These are phyloP conservation scores for Listronotus bonariensis DNA, from an alignment of 1,140 invertebrate genomes.

Conservation along the genomic window DNA sequence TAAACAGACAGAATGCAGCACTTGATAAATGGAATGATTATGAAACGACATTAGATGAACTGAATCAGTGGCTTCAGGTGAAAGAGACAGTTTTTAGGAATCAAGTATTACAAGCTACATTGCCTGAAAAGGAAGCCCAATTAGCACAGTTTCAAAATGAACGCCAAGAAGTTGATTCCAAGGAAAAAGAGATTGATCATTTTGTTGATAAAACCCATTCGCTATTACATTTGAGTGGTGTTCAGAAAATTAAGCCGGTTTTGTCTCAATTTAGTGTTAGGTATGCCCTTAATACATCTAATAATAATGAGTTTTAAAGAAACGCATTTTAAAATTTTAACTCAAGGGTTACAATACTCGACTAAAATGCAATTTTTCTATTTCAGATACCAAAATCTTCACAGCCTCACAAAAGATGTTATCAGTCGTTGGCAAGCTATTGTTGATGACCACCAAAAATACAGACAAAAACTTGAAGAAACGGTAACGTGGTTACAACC, in stretches of 20 bases:
- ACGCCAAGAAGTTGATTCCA: constrained; percentile 73
- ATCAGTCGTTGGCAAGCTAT: constrained; percentile 85
- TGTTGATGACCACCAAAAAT: constrained; percentile 82
- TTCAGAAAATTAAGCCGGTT: constrained; percentile 84
- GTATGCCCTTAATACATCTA: constrained; percentile 12
- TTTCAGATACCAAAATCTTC: constrained; percentile 76
- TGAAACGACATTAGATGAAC: constrained; percentile 76
- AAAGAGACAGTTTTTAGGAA: constrained; percentile 84
- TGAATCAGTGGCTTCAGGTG: constrained; percentile 83
- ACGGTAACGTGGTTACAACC: constrained; percentile 77
- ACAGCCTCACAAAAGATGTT: constrained; percentile 83
- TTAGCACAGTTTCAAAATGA: constrained; percentile 74
- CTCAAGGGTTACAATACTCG: no score
- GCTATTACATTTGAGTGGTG: constrained; percentile 80
- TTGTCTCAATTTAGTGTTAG: constrained; percentile 88
- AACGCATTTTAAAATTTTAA: no score
- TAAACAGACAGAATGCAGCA: constrained; percentile 72
- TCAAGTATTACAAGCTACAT: constrained; percentile 78
- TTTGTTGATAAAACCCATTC: constrained; percentile 90
- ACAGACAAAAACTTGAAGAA: constrained; percentile 76
- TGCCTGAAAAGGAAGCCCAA: constrained; percentile 79
- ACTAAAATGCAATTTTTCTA: no score
- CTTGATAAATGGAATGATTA: constrained; percentile 87
- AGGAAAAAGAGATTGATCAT: constrained; percentile 82
- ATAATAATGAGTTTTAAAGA: no score